These are phyloP conservation scores for Scotopteryx bipunctaria DNA, from an alignment of 2,888 invertebrate genomes.

Conservation along the genomic window DNA sequence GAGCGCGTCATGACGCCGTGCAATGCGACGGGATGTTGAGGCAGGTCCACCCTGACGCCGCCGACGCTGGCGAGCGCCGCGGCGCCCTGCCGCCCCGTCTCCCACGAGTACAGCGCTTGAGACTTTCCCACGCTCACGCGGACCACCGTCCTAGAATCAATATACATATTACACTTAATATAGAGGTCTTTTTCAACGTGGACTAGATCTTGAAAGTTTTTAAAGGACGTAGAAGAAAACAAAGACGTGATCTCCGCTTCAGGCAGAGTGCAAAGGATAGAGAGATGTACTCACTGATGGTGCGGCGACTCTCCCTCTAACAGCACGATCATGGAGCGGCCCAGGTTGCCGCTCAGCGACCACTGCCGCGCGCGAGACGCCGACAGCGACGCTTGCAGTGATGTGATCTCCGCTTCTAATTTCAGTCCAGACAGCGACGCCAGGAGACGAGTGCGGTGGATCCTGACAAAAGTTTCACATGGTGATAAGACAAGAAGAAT, in stretches of 20 bases:
- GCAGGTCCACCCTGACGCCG: slow-evolving; percentile 96
- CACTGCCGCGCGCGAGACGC: slow-evolving; percentile 95
- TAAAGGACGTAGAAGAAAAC: too few species aligned
- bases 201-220: too few species aligned
- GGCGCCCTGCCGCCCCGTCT: slow-evolving; percentile 87
- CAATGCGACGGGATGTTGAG: slow-evolving; percentile 98
- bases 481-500: too few species aligned
- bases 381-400: slow-evolving; percentile 94
- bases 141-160: slow-evolving; percentile 94
- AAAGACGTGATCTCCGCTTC: too few species aligned
- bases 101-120: slow-evolving; percentile 94
- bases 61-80: slow-evolving; percentile 93
- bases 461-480: slow-evolving; percentile 80
- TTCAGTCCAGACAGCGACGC: slow-evolving; percentile 97
- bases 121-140: slow-evolving; percentile 96
- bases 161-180: too few species aligned
- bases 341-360: slow-evolving; percentile 94
- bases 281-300: slow-evolving; percentile 92
- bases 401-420: slow-evolving; percentile 96
- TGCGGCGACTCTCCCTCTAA: slow-evolving; percentile 95
- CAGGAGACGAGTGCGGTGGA: slow-evolving; percentile 92
- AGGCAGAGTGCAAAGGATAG: too few species aligned
- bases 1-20: slow-evolving; percentile 99
- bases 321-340: slow-evolving; percentile 95
- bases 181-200: too few species aligned